Percentiles rank a stretch among this genome's conserved stretches.
Conservation (phyloP, 1,140 invertebrate genomes). For the Pinna nobilis region DNA sequence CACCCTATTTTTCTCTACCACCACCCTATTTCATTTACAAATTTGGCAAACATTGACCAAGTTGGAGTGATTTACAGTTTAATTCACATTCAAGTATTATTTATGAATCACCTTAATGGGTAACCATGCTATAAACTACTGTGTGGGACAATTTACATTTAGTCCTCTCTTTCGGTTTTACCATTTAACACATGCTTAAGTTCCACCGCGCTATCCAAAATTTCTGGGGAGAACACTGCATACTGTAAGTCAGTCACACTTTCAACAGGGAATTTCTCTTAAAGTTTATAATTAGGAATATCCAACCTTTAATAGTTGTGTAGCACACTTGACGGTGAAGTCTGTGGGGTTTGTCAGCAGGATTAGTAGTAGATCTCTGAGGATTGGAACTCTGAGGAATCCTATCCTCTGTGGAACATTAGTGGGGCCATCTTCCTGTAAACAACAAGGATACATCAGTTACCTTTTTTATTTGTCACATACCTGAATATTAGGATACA, state of each 20-base stretch:
- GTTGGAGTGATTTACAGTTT: no score
- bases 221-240: constrained; percentile 4
- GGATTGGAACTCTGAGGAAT: constrained; percentile 44
- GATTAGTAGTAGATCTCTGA: constrained; percentile 51
- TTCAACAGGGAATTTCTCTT: background rate
- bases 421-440: constrained; percentile 45
- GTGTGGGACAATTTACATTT: constrained; percentile 41
- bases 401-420: constrained; percentile 49
- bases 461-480: background rate
- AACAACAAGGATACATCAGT: background rate
- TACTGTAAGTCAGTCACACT: background rate
- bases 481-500: background rate
- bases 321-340: constrained; percentile 56
- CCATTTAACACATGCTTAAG: constrained; percentile 31
- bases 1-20: no score
- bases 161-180: constrained; percentile 39
- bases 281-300: no score
- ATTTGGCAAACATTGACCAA: no score
- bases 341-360: constrained; percentile 54
- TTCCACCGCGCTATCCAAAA: constrained; percentile 38
- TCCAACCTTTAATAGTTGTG: constrained; percentile 64
- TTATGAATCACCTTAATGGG: no score
- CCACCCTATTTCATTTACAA: no score
- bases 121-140: constrained; percentile 33
- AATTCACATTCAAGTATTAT: no score